These are phyloP conservation scores for Stegana nigrithorax DNA, from an alignment of 2,888 invertebrate genomes.

Conservation along the genomic window DNA sequence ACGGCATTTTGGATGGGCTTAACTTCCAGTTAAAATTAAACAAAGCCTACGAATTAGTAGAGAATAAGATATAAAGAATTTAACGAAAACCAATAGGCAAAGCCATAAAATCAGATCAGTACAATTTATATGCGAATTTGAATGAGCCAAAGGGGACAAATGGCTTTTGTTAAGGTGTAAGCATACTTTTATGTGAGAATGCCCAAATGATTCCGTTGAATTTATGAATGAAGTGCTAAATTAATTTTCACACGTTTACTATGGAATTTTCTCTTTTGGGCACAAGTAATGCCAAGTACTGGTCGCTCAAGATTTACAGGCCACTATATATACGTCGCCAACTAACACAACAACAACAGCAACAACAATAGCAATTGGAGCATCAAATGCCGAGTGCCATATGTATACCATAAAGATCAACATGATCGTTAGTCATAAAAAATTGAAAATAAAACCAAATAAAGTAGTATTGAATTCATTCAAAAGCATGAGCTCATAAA, in stretches of 20 bases:
- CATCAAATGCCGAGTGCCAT: background rate
- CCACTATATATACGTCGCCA: slow-evolving; percentile 1
- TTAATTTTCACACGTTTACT: background rate
- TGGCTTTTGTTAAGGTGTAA: background rate
- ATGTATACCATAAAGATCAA: background rate
- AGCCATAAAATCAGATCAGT: slow-evolving; percentile 6
- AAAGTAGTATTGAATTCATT: background rate
- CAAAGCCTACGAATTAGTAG: slow-evolving; percentile 53
- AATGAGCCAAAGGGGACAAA: background rate
- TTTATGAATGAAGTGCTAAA: slow-evolving; percentile 16
- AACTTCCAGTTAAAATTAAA: slow-evolving; percentile 42
- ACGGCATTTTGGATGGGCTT: too few relatives aligned
- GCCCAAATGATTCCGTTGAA: background rate
- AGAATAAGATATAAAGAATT: slow-evolving; percentile 4
- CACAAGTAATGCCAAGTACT: too few relatives aligned
- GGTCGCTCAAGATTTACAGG: slow-evolving; percentile 7
- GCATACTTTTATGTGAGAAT: background rate
- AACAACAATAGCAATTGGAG: too few relatives aligned
- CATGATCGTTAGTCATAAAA: slow-evolving; percentile 1
- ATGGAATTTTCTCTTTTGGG: too few relatives aligned
- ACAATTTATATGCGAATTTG: background rate
- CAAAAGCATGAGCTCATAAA: background rate
- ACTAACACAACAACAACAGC: too few relatives aligned
- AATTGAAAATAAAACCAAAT: too few relatives aligned
- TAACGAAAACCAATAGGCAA: slow-evolving; percentile 24